A percentile compares a stretch with the other conserved stretches of the same genome.
Evolutionary conservation across 2,797 vertebrate species (phyloP).

Genomic region (Siniperca obscura): DNA sequence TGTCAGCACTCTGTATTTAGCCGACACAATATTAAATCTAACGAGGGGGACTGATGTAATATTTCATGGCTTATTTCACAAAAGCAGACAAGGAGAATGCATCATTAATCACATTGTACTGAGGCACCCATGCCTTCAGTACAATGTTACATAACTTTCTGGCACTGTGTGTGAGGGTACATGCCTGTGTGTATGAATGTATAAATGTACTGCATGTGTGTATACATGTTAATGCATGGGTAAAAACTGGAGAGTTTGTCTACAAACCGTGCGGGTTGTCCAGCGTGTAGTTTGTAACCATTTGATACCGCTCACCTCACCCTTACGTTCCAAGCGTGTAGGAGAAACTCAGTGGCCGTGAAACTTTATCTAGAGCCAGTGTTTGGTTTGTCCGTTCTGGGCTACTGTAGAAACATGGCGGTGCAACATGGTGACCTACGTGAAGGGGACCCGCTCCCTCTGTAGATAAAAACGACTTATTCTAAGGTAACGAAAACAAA

Average conservation of each 20-base stretch:
- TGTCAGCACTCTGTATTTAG: constrained; percentile 25
- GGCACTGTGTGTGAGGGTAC: constrained; percentile 8
- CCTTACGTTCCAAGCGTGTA: no score
- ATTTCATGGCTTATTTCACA: constrained; percentile 63
- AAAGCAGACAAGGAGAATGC: constrained; percentile 57
- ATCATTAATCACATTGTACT: constrained; percentile 59
- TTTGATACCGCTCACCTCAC: no score
- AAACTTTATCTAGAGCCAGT: no score
- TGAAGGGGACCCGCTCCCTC: no score
- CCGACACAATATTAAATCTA: constrained; percentile 31
- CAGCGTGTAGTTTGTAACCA: no score
- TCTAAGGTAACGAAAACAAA: no score
- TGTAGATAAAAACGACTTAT: no score
- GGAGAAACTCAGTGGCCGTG: no score
- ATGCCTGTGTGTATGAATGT: constrained; percentile 38
- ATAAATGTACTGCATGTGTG: constrained; percentile 12
- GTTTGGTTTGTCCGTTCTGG: no score
- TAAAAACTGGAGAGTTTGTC: constrained; percentile 15
- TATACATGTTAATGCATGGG: constrained; percentile 11
- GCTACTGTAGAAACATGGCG: no score
- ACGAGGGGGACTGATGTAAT: constrained; percentile 30
- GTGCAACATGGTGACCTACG: no score
- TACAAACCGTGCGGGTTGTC: constrained; percentile 25
- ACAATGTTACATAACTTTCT: constrained; percentile 61
- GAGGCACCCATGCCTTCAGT: constrained; percentile 29